Percentiles rank a stretch among this genome's conserved stretches.
Conservation (phyloP, 1,140 invertebrate species). For the Panagrolaimus sp. region DNA sequence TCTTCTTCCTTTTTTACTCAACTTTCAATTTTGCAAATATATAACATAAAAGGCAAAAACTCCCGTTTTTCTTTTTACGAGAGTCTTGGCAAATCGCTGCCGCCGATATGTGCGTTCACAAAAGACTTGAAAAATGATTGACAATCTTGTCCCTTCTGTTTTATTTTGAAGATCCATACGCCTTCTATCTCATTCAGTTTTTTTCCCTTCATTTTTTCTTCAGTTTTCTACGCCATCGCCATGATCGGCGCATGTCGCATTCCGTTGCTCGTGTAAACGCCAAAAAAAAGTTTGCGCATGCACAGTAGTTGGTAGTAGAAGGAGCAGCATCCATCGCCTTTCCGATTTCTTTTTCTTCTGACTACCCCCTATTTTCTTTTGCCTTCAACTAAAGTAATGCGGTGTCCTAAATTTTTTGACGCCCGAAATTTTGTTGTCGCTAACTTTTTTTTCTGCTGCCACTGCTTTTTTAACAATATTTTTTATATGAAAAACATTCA, state of each 20-base stretch:
- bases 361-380: too few relatives aligned
- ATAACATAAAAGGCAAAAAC: too few relatives aligned
- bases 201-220: background rate
- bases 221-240: constrained; percentile 6
- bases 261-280: too few relatives aligned
- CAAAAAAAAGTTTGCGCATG: too few relatives aligned
- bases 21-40: too few relatives aligned
- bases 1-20: too few relatives aligned
- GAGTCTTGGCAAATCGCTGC: too few relatives aligned
- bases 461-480: background rate
- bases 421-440: constrained; percentile 1
- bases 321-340: too few relatives aligned
- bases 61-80: too few relatives aligned
- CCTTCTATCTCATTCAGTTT: background rate
- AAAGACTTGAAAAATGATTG: background rate
- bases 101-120: too few relatives aligned
- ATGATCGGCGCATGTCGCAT: background rate
- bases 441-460: background rate
- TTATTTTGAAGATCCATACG: background rate
- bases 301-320: too few relatives aligned
- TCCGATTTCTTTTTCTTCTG: too few relatives aligned
- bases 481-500: background rate
- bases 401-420: constrained; percentile 16
- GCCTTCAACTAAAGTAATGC: constrained; percentile 6
- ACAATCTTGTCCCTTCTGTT: constrained; percentile 4